These are phyloP conservation scores for Tridacna gigas DNA, from an alignment of 2,888 invertebrate genomes.

Conservation along the genomic window DNA sequence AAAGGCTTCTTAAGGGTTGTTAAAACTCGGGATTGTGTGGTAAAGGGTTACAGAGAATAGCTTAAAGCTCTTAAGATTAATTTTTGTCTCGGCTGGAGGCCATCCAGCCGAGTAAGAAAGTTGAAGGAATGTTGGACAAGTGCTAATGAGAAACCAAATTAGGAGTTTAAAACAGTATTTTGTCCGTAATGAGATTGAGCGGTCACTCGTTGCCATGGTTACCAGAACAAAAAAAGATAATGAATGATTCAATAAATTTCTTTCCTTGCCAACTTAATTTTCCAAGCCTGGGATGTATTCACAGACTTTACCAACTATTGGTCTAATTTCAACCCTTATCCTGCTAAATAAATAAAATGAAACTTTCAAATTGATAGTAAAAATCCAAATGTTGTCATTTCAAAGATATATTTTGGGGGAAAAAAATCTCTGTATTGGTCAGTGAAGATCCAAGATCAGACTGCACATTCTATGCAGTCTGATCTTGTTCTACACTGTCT, in stretches of 20 bases:
- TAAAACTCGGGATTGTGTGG: not conserved
- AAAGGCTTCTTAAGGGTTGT: not conserved
- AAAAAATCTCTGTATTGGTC: too few relatives aligned
- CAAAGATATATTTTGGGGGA: too few relatives aligned
- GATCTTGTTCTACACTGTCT: too few relatives aligned
- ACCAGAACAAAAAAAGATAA: slow-evolving; percentile 27
- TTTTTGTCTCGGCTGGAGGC: slow-evolving; percentile 14
- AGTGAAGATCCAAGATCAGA: too few relatives aligned
- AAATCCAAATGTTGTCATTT: too few relatives aligned
- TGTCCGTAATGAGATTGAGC: slow-evolving; percentile 32
- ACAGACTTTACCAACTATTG: too few relatives aligned
- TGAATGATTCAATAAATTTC: slow-evolving; percentile 29
- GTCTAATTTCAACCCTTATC: too few relatives aligned
- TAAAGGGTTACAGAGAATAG: not conserved
- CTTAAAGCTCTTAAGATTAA: not conserved
- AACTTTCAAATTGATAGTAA: too few relatives aligned
- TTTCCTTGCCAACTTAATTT: slow-evolving; percentile 3
- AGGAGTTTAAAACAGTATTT: slow-evolving; percentile 32
- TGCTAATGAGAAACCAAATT: slow-evolving; percentile 32
- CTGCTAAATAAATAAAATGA: too few relatives aligned
- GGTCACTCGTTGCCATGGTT: slow-evolving; percentile 22
- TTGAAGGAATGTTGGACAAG: slow-evolving; percentile 29
- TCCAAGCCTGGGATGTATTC: not conserved
- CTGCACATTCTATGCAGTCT: too few relatives aligned
- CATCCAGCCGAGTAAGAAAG: slow-evolving; percentile 17